These are phyloP conservation scores for Octopus sinensis DNA, from an alignment of 1,140 invertebrate species.

Conservation along the genomic window DNA sequence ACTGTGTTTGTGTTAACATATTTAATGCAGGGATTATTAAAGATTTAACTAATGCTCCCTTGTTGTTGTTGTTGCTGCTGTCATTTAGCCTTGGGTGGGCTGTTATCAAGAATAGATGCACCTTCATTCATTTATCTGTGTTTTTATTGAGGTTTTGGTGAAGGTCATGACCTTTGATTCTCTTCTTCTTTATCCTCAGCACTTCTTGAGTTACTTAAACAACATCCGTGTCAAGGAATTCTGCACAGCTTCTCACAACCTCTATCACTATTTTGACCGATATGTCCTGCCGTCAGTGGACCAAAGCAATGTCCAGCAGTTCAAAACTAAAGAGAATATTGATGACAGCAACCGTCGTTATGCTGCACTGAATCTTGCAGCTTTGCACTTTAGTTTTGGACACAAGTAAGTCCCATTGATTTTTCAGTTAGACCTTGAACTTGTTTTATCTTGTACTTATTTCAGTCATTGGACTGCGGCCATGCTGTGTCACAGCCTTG, in stretches of 20 bases:
- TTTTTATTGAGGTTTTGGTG: too few species aligned
- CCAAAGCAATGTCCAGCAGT: conserved; percentile 40
- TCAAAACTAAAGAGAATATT: conserved; percentile 56
- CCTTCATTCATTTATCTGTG: too few species aligned
- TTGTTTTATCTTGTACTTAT: too few species aligned
- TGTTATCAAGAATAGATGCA: too few species aligned
- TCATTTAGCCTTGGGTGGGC: too few species aligned
- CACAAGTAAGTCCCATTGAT: conserved; percentile 67
- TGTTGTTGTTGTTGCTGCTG: too few species aligned
- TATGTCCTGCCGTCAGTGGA: conserved; percentile 56
- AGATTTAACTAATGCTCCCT: too few species aligned
- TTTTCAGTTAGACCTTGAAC: too few species aligned
- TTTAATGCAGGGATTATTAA: too few species aligned
- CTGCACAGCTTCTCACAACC: conserved; percentile 76
- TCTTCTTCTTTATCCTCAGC: conserved; percentile 62
- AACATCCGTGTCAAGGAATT: conserved; percentile 82
- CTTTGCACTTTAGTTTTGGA: conserved; percentile 80
- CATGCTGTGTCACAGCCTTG: too few species aligned
- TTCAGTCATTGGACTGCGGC: too few species aligned
- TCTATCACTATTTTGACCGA: conserved; percentile 83
- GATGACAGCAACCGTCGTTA: conserved; percentile 76
- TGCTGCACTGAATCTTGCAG: conserved; percentile 83
- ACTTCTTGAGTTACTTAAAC: conserved; percentile 88
- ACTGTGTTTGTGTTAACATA: too few species aligned
- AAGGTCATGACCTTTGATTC: background rate